Evolutionary conservation across 2,113 vertebrate genomes (phyloP), one percentile per base, ranked within the genome.

Genomic region (Tautogolabrus adspersus): DNA sequence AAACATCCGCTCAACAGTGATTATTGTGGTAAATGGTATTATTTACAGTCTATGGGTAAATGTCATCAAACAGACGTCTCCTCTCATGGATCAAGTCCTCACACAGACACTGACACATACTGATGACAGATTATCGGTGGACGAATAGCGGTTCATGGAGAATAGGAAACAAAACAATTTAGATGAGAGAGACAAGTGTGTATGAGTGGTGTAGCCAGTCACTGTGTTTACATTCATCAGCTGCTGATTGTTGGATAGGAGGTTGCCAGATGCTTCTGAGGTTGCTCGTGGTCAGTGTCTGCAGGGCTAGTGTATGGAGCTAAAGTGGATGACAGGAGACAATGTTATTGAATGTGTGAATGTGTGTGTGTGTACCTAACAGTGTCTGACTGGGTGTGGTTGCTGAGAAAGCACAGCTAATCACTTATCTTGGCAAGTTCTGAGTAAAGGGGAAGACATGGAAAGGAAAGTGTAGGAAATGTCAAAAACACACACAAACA

Each of bases 391-490:
- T 69, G 81, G 75, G 77, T 77, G 84, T 71, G 76, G 81, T 47
- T 70, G 72, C 62, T 70, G 55, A 61, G 66, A 77, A 66, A 90
- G 72, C 75, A 83, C 68, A 79, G 77, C 74, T 83, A 82, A 92
- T 87, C 23, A 66, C 87, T 91, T 91, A 81, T 83, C 87, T 88
- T 92, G 92, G 86, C 80, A 66, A 26, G 40, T 75, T 46, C 26
- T 55, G 71, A 75, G 47, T 26, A 78, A 56, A 1, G 30, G 11
- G 37, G 55, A 47, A 82, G 84, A 80, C 55, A 60, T 73, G 34
- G 40, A 75, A 63, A 22, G 70, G 47, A 83, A 78, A 81, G 59
- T 63, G 40, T n/a, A 77, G 58, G 68, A 78, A 88, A 88, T 72
- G 38, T 87, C 60, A 47, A 54, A 72, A 55, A 54, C 9, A 38